Conservation (phyloP, 2,888 invertebrate genomes). For the Notodonta ziczac region DNA sequence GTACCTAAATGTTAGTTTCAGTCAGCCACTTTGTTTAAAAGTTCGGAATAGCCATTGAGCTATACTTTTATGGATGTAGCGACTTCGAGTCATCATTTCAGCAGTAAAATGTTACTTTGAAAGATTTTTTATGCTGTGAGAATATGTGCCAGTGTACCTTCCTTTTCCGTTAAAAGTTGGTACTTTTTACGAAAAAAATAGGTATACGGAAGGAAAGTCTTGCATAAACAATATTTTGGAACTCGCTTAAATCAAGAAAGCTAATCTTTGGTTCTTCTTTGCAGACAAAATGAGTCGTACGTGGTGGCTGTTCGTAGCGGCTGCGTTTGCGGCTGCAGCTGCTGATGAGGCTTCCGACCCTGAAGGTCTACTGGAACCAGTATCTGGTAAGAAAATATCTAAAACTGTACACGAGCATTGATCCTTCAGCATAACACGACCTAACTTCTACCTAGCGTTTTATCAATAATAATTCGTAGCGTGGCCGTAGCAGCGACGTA, state of each 20-base stretch:
- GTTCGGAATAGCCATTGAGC: neutral
- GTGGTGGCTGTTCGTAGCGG: constrained; percentile 56
- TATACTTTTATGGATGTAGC: too few species aligned
- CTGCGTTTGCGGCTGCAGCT: constrained; percentile 45
- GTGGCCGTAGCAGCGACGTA: too few species aligned
- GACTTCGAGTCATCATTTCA: too few species aligned
- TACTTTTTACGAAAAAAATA: too few species aligned
- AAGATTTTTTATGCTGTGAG: too few species aligned
- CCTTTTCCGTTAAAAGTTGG: too few species aligned
- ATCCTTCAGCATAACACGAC: neutral
- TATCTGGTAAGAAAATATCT: constrained; percentile 50
- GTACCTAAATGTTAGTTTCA: constrained; percentile 1
- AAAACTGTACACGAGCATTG: neutral
- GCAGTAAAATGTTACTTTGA: too few species aligned
- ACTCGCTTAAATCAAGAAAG: too few species aligned
- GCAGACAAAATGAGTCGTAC: constrained; percentile 53
- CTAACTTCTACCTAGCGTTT: too few species aligned
- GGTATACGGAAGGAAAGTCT: too few species aligned
- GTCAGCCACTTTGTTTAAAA: neutral
- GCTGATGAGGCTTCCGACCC: constrained; percentile 68
- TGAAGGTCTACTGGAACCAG: constrained; percentile 58
- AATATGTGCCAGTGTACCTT: too few species aligned
- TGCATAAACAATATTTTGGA: too few species aligned
- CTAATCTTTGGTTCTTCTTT: constrained; percentile 18
- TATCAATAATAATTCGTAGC: neutral